These are phyloP conservation scores for Pseudomyrmex sp. DNA, from an alignment of 1,140 invertebrate genomes.

Conservation along the genomic window DNA sequence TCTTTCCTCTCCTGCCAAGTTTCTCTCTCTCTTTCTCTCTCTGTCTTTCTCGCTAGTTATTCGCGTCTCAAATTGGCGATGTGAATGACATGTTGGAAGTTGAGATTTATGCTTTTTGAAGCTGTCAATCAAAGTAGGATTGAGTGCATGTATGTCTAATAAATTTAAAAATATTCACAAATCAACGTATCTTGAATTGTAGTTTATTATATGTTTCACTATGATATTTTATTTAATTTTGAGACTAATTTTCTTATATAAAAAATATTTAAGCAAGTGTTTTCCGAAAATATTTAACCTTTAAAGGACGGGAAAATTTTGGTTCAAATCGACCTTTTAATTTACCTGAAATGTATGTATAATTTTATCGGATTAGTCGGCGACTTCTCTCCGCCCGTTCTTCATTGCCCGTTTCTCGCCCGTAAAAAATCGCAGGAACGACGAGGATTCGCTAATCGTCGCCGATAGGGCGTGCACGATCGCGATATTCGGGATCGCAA, in stretches of 20 bases:
- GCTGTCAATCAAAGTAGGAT: background rate
- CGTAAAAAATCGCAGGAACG: background rate
- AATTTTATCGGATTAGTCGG: no score
- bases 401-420: background rate
- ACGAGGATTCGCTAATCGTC: conserved; percentile 40
- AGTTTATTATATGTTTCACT: no score
- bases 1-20: conserved; percentile 61
- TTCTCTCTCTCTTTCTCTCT: background rate
- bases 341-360: no score
- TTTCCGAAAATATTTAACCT: no score
- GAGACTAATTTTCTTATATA: no score
- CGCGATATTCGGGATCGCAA: conserved; percentile 50
- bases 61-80: background rate
- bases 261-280: no score
- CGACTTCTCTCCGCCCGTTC: background rate
- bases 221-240: no score
- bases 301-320: no score
- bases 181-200: no score
- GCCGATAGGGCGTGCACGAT: conserved; percentile 53
- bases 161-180: background rate
- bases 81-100: background rate
- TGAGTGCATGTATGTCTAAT: background rate
- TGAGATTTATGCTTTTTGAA: background rate
- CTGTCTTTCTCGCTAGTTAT: conserved; percentile 9
- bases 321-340: no score